Evolutionary conservation across 1,140 invertebrate species (phyloP).

Genomic region (Macrostomum lignano): DNA sequence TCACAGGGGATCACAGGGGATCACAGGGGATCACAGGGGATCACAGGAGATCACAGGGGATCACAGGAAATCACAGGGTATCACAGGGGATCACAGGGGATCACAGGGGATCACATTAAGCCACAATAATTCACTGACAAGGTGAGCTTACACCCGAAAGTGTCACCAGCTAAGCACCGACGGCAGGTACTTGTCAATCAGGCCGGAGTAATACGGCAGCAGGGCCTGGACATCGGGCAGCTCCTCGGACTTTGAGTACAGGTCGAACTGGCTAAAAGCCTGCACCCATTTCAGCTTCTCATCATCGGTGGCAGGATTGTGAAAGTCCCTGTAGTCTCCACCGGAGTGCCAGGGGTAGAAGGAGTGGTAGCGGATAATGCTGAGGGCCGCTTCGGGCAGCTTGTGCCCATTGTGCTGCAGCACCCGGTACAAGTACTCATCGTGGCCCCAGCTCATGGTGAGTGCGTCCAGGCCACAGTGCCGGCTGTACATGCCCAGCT

Average conservation of each 20-base stretch:
- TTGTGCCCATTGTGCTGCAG: slow-evolving; percentile 37
- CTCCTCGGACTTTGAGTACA: slow-evolving; percentile 57
- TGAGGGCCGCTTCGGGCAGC: slow-evolving; percentile 49
- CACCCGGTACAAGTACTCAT: slow-evolving; percentile 33
- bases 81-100: too few relatives aligned
- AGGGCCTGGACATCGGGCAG: slow-evolving; percentile 53
- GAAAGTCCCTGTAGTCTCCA: slow-evolving; percentile 44
- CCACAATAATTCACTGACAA: too few relatives aligned
- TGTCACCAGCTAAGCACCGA: slow-evolving; percentile 36
- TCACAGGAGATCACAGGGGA: too few relatives aligned
- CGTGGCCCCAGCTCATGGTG: slow-evolving; percentile 81
- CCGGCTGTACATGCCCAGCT: slow-evolving; percentile 59
- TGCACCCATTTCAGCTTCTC: slow-evolving; percentile 48
- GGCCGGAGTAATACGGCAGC: slow-evolving; percentile 58
- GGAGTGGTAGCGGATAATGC: slow-evolving; percentile 57
- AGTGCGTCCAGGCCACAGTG: slow-evolving; percentile 62
- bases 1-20: too few relatives aligned
- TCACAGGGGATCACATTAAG: too few relatives aligned
- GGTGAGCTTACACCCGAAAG: too few relatives aligned
- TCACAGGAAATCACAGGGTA: too few relatives aligned
- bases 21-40: too few relatives aligned
- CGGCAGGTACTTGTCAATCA: slow-evolving; percentile 73
- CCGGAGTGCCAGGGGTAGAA: slow-evolving; percentile 60
- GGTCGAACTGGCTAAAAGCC: slow-evolving; percentile 55
- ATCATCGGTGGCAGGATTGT: slow-evolving; percentile 43